phyloP scores from a whole-genome alignment of 2,888 invertebrate genomes.

The Acleris emargana region DNA sequence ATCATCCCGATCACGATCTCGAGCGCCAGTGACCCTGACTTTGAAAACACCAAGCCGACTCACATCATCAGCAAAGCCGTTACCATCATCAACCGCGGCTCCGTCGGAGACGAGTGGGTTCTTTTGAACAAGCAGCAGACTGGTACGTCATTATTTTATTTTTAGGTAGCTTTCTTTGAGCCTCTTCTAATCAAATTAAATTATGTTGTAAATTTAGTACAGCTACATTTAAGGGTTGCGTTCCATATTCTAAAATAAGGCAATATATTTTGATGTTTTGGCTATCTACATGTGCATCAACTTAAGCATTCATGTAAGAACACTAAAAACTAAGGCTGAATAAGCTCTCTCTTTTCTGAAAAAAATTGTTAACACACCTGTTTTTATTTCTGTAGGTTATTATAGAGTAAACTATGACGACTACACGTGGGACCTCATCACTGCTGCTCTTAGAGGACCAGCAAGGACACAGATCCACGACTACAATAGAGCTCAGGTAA shows the following conservation, averaged over 20 bases:
- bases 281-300: too few species aligned
- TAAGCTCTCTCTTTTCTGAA: too few species aligned
- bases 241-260: too few species aligned
- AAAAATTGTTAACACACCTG: too few species aligned
- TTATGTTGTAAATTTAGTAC: too few species aligned
- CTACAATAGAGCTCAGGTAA: conserved; percentile 89
- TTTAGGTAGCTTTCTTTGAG: neutral
- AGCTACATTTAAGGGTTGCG: too few species aligned
- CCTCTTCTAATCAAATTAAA: neutral
- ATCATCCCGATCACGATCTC: conserved; percentile 72
- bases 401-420: conserved; percentile 87
- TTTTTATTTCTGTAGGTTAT: conserved; percentile 71
- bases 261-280: too few species aligned
- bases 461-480: conserved; percentile 79
- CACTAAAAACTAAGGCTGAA: too few species aligned
- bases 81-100: conserved; percentile 58
- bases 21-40: conserved; percentile 68
- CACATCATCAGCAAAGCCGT: conserved; percentile 60
- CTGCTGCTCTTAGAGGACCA: conserved; percentile 62
- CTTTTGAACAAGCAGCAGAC: conserved; percentile 85
- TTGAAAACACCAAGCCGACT: conserved; percentile 69
- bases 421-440: conserved; percentile 81
- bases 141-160: conserved; percentile 60
- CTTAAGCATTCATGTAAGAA: too few species aligned
- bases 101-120: conserved; percentile 79